These are phyloP conservation scores for Haliclona indistincta DNA, from an alignment of 37 sponge, comb jelly and placozoan genomes.

Conservation along the genomic window DNA sequence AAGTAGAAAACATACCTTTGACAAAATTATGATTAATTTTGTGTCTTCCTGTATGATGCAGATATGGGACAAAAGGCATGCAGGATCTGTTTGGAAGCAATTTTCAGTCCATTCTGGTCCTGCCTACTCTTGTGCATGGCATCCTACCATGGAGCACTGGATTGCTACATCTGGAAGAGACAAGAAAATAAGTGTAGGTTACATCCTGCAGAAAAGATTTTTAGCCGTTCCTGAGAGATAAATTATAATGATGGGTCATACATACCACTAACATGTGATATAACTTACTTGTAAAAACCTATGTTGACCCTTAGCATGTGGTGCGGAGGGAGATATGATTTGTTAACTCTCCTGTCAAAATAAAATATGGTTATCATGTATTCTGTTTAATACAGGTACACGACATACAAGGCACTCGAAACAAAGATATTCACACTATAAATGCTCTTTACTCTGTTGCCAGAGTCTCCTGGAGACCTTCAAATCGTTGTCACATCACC, in stretches of 20 bases:
- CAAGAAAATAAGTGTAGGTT: conserved; percentile 73
- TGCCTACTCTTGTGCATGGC: conserved; percentile 86
- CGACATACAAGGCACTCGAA: conserved; percentile 41
- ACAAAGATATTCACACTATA: conserved; percentile 44
- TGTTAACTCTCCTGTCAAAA: too few species aligned
- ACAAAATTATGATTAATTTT: not conserved
- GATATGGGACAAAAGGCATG: conserved; percentile 81
- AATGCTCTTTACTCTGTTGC: conserved; percentile 64
- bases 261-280: too few species aligned
- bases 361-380: too few species aligned
- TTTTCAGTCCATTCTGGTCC: conserved; percentile 69
- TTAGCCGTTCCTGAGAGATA: too few species aligned
- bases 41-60: conserved; percentile 1
- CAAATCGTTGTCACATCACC: conserved; percentile 43
- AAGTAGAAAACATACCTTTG: not conserved
- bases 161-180: conserved; percentile 82
- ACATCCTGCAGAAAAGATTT: too few species aligned
- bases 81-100: conserved; percentile 26
- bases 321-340: too few species aligned
- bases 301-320: too few species aligned
- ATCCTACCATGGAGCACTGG: conserved; percentile 57
- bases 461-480: conserved; percentile 66
- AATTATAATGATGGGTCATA: too few species aligned
- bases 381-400: conserved; percentile 39
- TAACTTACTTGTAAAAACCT: too few species aligned